Evolutionary conservation across 2,113 vertebrate genomes (phyloP), one percentile per base, ranked within the genome.

Genomic region (Mirounga angustirostris): DNA sequence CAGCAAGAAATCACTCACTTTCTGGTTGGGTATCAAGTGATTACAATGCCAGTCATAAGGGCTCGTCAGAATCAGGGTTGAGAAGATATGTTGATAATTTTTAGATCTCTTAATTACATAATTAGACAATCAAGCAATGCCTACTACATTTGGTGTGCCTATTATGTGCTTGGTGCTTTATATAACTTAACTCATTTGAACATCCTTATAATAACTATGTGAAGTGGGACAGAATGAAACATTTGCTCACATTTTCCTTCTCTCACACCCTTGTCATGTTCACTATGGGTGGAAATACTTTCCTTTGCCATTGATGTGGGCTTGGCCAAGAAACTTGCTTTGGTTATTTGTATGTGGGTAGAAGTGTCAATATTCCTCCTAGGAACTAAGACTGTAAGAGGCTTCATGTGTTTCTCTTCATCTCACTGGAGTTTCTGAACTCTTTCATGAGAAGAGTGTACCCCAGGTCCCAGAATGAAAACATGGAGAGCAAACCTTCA

Each of bases 71-170:
- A 56, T 73, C 46, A 65, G 56, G 22, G 61, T 50, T 92, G 84
- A 76, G 52, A 87, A 94, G 88, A 83, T 79, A 33, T 28, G 52
- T 74, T 61, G 43, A 28, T 82, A 65, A 78, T 71, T 91, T 96
- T 79, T 81, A 93, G 92, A 83, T 40, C 54, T 36, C 33, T 82
- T 93, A 74, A 67, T 91, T 4, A 63, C 10, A 21, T 86, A 67
- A 79, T 85, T 83, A 61, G 33, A 54, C 24, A 50, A 33, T 7
- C 40, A 91, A 78, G 21, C 33, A 94, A 85, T 30, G 89, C 30
- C 8, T 61, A 24, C 26, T n/a, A 36, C 33, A 73, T 89, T 97
- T 78, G 63, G 50, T 33, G 19, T 67, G 28, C 5, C 12, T 73
- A 12, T 30, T 59, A 58, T 74, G 22, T 82, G 30, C 40, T 54